Percentiles rank a stretch among this genome's conserved stretches.
Conservation (phyloP, 2,113 vertebrate species). For the Bos indicus region DNA sequence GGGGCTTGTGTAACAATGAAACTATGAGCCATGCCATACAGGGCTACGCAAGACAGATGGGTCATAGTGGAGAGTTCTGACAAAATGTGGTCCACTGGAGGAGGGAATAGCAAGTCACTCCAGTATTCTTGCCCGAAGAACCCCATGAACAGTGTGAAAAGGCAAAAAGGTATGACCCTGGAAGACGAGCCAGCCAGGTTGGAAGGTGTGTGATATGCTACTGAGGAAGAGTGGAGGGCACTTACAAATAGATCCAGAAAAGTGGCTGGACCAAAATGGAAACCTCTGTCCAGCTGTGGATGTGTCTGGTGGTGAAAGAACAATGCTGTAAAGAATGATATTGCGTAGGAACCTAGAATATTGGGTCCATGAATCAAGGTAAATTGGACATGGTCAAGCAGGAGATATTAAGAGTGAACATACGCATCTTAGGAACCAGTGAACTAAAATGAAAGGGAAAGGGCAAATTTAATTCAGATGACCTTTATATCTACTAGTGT, state of each 20-base stretch:
- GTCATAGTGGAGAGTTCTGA: not conserved
- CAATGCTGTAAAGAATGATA: not conserved
- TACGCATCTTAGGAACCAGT: not conserved
- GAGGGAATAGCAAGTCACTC: not conserved
- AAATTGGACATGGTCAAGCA: not conserved
- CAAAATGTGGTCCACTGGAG: not conserved
- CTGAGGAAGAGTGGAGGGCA: not conserved
- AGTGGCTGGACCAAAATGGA: not conserved
- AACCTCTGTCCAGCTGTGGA: not conserved
- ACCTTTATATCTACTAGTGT: not conserved
- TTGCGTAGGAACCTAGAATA: not conserved
- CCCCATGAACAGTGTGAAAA: not conserved
- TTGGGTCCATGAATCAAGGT: not conserved
- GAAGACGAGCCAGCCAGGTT: not conserved
- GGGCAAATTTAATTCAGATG: not conserved
- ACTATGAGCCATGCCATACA: not conserved
- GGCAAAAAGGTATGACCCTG: not conserved
- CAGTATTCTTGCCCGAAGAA: not conserved
- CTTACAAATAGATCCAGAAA: not conserved
- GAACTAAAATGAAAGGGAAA: not conserved
- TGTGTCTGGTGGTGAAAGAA: not conserved
- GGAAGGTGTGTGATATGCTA: not conserved
- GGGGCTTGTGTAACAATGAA: not conserved
- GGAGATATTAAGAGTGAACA: not conserved
- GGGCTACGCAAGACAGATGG: not conserved